phyloP scores from a whole-genome alignment of 2,113 vertebrate genomes.

The Lycocorax pyrrhopterus region DNA sequence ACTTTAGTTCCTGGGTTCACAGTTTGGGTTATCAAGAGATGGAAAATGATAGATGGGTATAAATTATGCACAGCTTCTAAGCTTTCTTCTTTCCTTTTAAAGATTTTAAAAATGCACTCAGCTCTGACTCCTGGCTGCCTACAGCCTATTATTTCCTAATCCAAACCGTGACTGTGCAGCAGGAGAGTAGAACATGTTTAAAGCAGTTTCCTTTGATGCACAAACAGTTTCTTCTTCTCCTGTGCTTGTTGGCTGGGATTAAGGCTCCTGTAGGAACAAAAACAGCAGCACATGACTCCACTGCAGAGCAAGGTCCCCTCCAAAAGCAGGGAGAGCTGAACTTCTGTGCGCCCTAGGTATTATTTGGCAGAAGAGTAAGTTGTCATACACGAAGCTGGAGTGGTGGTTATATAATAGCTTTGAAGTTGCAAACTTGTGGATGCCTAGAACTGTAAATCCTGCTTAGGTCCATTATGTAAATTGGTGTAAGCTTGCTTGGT shows the following conservation, averaged over 20 bases:
- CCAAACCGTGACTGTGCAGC: not conserved
- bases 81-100: constrained; percentile 27
- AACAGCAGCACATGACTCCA: not conserved
- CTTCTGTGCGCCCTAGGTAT: not conserved
- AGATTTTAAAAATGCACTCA: constrained; percentile 32
- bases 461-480: not conserved
- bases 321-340: not conserved
- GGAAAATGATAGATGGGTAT: constrained; percentile 10
- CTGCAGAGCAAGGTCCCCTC: not conserved
- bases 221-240: not conserved
- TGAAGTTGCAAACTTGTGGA: not conserved
- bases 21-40: not conserved
- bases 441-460: not conserved
- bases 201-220: constrained; percentile 25
- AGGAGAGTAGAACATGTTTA: constrained; percentile 5
- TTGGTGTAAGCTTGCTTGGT: not conserved
- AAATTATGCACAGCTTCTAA: constrained; percentile 43
- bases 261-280: not conserved
- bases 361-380: not conserved
- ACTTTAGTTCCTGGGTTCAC: not conserved
- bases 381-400: not conserved
- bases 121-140: constrained; percentile 18
- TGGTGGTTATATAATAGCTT: not conserved
- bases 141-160: constrained; percentile 46
- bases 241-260: not conserved